Evolutionary conservation across 2,113 vertebrate species (phyloP).

Genomic region (Tetrax tetrax): DNA sequence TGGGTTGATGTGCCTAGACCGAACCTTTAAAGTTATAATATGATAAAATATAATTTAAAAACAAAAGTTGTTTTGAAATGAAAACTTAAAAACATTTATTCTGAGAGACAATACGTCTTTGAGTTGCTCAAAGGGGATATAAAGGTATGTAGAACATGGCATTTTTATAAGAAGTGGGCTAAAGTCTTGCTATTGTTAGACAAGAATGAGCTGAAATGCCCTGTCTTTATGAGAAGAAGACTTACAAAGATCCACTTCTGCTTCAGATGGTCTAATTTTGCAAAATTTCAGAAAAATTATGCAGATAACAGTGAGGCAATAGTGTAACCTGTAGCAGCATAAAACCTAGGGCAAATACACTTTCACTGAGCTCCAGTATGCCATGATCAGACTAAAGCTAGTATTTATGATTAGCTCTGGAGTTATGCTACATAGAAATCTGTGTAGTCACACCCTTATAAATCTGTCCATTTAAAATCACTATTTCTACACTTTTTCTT

Average conservation of each 20-base stretch:
- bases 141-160: background rate
- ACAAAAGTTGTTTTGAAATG: background rate
- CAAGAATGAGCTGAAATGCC: background rate
- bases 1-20: background rate
- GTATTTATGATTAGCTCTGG: background rate
- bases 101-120: background rate
- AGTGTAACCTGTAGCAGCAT: background rate
- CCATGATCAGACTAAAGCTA: background rate
- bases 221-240: background rate
- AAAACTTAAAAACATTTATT: background rate
- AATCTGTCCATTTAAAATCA: background rate
- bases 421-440: background rate
- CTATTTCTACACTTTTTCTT: background rate
- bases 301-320: background rate
- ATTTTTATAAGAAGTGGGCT: background rate
- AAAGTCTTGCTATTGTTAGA: background rate
- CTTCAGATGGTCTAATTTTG: background rate
- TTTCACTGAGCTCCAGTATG: background rate
- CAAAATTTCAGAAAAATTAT: background rate
- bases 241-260: background rate
- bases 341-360: background rate
- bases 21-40: background rate
- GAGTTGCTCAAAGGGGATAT: background rate
- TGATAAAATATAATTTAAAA: background rate
- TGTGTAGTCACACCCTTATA: background rate